These are phyloP conservation scores for Casuarius casuarius DNA, from an alignment of 2,113 vertebrate genomes.

Conservation along the genomic window DNA sequence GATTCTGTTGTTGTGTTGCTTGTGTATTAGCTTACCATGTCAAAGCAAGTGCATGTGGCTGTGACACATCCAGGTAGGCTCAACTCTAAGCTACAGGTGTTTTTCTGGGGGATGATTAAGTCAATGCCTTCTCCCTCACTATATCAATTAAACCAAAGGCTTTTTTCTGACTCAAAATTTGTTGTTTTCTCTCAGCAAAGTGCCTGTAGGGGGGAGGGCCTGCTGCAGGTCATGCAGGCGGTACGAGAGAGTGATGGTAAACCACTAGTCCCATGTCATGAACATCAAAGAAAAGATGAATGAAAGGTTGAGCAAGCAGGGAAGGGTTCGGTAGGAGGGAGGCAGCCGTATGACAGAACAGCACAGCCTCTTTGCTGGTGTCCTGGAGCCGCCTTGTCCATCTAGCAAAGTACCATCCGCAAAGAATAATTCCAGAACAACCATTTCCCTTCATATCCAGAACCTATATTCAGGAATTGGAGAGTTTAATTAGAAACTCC, in stretches of 20 bases:
- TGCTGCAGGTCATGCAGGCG: not conserved
- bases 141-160: not conserved
- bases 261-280: no score
- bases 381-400: not conserved
- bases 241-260: not conserved
- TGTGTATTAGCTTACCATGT: no score
- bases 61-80: no score
- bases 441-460: not conserved
- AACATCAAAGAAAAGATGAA: not conserved
- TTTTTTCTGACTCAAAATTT: not conserved
- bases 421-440: not conserved
- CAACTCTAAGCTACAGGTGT: no score
- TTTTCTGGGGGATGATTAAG: no score
- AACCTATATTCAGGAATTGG: not conserved
- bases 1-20: no score
- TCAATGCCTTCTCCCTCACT: not conserved
- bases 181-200: not conserved
- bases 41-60: no score
- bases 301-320: not conserved
- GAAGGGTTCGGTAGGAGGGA: not conserved
- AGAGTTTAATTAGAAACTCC: not conserved
- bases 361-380: not conserved
- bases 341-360: fast-evolving
- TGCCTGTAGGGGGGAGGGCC: not conserved
- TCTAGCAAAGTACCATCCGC: not conserved